A percentile compares a stretch with the other conserved stretches of the same genome.
Conservation (phyloP, 2,797 vertebrate species). For the Morus bassanus region DNA sequence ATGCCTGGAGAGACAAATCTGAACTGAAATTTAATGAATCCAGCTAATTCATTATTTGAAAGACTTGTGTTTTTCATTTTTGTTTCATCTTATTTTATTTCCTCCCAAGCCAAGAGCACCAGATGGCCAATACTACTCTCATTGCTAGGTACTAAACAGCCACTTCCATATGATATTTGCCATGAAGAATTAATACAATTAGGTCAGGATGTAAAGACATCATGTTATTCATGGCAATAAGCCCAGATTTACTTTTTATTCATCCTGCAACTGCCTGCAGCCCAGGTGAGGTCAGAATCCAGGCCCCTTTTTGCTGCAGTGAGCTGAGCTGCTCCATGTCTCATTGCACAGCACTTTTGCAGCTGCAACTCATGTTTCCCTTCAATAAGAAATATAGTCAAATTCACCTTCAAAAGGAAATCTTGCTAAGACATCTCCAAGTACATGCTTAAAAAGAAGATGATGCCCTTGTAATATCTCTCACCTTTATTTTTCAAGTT, state of each 20-base stretch:
- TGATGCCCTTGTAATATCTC: background rate
- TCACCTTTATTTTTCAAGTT: background rate
- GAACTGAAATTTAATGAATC: conserved; percentile 37
- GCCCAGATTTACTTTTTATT: conserved; percentile 42
- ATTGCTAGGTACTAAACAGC: conserved; percentile 43
- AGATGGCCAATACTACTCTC: conserved; percentile 41
- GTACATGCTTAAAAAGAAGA: background rate
- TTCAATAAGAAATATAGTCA: background rate
- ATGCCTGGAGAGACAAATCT: conserved; percentile 26
- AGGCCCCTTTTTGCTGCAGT: background rate
- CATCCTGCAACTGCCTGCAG: background rate
- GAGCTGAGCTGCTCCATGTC: background rate
- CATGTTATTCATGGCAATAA: conserved; percentile 52
- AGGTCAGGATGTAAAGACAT: conserved; percentile 62
- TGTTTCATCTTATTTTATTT: conserved; percentile 12
- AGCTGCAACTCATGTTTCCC: background rate
- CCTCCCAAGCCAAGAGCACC: background rate
- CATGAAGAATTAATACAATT: conserved; percentile 64
- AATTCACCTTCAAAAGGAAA: background rate
- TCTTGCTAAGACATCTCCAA: background rate
- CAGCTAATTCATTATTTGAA: conserved; percentile 51
- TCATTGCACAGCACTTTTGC: background rate
- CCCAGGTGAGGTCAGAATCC: background rate
- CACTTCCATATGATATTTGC: conserved; percentile 57
- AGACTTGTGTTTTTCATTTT: conserved; percentile 15